Evolutionary conservation across 2,113 vertebrate species (phyloP).

Genomic region (Dasyornis broadbenti): DNA sequence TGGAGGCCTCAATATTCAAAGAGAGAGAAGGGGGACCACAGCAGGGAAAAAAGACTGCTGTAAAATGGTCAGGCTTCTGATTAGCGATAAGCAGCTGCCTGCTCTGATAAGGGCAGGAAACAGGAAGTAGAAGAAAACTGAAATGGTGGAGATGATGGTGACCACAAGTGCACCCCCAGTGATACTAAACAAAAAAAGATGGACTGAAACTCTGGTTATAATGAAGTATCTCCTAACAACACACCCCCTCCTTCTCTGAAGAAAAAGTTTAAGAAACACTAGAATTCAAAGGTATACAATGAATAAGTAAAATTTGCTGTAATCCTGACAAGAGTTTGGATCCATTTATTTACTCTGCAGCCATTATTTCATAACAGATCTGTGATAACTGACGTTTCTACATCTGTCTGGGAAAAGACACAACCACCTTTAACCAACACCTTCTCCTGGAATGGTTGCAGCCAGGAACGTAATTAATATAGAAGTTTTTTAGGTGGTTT

Average conservation of each 20-base stretch:
- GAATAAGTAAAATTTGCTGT: not conserved
- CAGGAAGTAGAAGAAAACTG: not conserved
- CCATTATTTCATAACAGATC: not conserved
- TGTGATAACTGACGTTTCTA: not conserved
- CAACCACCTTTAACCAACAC: not conserved
- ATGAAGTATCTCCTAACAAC: not conserved
- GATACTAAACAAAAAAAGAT: not conserved
- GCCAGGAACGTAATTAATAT: not conserved
- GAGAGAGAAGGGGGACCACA: not conserved
- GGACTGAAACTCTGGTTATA: not conserved
- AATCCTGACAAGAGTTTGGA: not conserved
- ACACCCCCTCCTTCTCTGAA: not conserved
- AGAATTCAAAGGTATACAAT: not conserved
- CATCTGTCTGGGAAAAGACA: not conserved
- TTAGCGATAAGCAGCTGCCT: not conserved
- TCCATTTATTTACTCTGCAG: not conserved
- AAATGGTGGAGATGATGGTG: not conserved
- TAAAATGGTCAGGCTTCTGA: not conserved
- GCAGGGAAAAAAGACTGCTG: not conserved
- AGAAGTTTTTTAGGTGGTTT: not conserved
- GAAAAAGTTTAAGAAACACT: not conserved
- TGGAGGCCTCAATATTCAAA: not conserved
- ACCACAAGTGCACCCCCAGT: not conserved
- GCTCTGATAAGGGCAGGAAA: not conserved
- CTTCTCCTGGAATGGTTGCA: not conserved